Base-by-base conservation (phyloP, 2,888 invertebrate genomes). In the Patella pellucida region DNA sequence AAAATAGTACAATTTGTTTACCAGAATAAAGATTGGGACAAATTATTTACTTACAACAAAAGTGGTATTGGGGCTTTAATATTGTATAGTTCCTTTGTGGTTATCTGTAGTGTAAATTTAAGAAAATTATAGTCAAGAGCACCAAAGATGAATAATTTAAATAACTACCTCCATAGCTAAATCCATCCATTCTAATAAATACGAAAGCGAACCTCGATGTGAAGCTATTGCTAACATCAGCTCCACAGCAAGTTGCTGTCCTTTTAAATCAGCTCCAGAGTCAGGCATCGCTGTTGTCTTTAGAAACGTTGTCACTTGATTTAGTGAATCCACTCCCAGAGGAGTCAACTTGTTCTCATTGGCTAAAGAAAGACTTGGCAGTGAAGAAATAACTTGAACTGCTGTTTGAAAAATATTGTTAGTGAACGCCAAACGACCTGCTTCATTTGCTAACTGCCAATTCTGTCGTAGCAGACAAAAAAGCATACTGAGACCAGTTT, bases 141-240 rank as follows among this genome's bases (percentile, higher is more conserved):
- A 2, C 4, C 4, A 2, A 31, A 31, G 41, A 7, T 7, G 41
- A 41, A 41, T 31, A 31, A 5, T 15, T 23, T 7, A 62, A 62
- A 11, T 62, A 23, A 19, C 23, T 52, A 90, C 88, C 80, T 85
- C 85, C 77, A 94, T 89, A 15, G 93, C 93, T 92, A 93, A 92
- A 78, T 93, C 93, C 70, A 94, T 92, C 94, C 94, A 94, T 84
- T 94, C 93, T 69, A 94, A 88, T 31, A 94, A 87, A 78, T 93
- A 93, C 68, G 93, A 89, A 27, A 94, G 90, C 15, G 93, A 93
- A 23, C 94, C 94, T 81, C 94, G 87, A 90, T 94, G 94, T 52
- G 93, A 88, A 16, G 93, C 93, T 67, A 94, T 84, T 7, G 92
- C 92, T 68, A 94, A 86, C 80, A 94, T 90, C 72, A 94, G 89